phyloP scores from a whole-genome alignment of 1,140 invertebrate genomes.

The Procambarus clarkii region DNA sequence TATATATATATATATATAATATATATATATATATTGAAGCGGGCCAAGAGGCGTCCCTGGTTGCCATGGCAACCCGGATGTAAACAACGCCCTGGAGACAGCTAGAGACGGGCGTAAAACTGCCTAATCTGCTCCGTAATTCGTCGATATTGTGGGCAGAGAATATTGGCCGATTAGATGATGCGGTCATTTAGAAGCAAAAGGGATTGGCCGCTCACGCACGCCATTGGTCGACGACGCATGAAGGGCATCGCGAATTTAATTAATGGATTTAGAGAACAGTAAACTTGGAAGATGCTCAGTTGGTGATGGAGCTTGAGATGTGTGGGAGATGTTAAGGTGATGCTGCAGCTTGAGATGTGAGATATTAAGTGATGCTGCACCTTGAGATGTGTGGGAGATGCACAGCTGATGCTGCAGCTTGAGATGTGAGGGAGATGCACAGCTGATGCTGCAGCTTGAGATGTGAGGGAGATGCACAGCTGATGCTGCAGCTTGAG shows the following conservation, averaged over 20 bases:
- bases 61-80: neutral
- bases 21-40: too few species aligned
- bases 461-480: too few species aligned
- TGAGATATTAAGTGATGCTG: too few species aligned
- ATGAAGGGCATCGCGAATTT: conserved; percentile 16
- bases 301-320: neutral
- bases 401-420: too few species aligned
- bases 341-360: too few species aligned
- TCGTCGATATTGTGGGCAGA: conserved; percentile 39
- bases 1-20: too few species aligned
- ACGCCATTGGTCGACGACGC: conserved; percentile 28
- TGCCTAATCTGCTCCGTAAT: conserved; percentile 5
- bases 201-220: conserved; percentile 28
- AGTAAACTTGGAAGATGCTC: neutral
- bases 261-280: conserved; percentile 25
- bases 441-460: too few species aligned
- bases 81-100: conserved; percentile 12
- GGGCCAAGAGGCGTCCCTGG: neutral
- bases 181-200: conserved; percentile 51
- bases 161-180: conserved; percentile 41
- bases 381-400: too few species aligned
- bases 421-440: too few species aligned
- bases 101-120: neutral
- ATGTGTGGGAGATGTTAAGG: too few species aligned
- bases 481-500: too few species aligned